A percentile compares a stretch with the other conserved stretches of the same genome.
Conservation (phyloP, 2,888 invertebrate species). For the Anoncus sp. region DNA sequence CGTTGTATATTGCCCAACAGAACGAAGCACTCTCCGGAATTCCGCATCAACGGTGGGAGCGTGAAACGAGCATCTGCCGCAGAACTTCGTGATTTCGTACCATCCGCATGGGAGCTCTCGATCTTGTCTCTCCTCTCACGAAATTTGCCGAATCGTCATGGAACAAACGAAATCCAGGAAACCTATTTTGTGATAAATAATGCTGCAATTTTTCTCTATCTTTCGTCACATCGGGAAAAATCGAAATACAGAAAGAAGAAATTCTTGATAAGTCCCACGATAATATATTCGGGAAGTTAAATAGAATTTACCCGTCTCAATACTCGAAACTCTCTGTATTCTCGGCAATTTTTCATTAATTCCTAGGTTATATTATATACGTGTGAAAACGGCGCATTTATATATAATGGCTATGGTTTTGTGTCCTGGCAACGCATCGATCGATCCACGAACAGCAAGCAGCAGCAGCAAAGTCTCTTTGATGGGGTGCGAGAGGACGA, state of each 20-base stretch:
- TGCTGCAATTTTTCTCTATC: neutral
- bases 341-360: neutral
- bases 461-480: constrained; percentile 49
- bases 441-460: constrained; percentile 60
- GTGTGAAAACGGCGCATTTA: neutral
- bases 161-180: constrained; percentile 13
- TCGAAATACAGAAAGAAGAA: neutral
- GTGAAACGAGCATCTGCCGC: constrained; percentile 60
- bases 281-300: constrained; percentile 22
- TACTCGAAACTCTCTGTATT: neutral
- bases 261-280: neutral
- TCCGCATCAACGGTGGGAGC: constrained; percentile 39
- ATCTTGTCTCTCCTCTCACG: constrained; percentile 10
- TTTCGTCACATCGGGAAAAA: neutral
- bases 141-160: constrained; percentile 40
- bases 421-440: constrained; percentile 66
- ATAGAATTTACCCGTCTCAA: neutral
- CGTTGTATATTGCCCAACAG: neutral
- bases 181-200: constrained; percentile 33
- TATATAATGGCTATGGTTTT: constrained; percentile 43
- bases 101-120: constrained; percentile 19
- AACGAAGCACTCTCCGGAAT: constrained; percentile 42
- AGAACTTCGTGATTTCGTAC: constrained; percentile 16
- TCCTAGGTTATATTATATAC: neutral
- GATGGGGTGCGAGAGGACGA: constrained; percentile 55